Evolutionary conservation across 2,113 vertebrate species (phyloP), one percentile per base, ranked within the genome.

Genomic region (Thymallus thymallus): DNA sequence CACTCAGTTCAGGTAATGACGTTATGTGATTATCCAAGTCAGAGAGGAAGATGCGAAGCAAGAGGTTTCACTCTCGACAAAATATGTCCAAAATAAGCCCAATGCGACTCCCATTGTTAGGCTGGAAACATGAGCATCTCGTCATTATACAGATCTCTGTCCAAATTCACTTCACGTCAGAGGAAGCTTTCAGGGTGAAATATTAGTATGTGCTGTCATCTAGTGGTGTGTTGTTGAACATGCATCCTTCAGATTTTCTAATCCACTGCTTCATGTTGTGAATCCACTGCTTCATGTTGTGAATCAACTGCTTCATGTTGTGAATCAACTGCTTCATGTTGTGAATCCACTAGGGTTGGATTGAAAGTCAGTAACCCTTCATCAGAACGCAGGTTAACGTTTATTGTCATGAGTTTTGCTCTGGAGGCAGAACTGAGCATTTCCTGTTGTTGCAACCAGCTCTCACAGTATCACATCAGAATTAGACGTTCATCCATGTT

Each of bases 201-300:
- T 0, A 7, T 70, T 68, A 73, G 66, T 86, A 85, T 85, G 29
- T 88, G 85, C 70, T 63, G 67, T 69, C 88, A 90, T 87, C 89
- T 91, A 80, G 87, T 81, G 90, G 78, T 2, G 0, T 2, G 4
- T 1, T 9, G 4, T 51, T 35, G 76, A 22, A 85, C 87, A n/a
- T 80, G 76, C 88, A 84, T 0, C 0, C 0, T 14, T 60, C 5
- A 18, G 4, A 41, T 41, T 41, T 18, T 51, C 48, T 18, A 41
- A 20, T 55, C 20, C 51, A 18, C 3, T 14, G 41, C 32, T 22
- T 20, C 14, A 26, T 14, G 20, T 51, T 55, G 51, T n/a, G n/a
- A 41, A 20, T 55, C 20, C 51, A 18, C 3, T 14, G 41, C 32
- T 22, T 20, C 14, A 26, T 14, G 20, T 51, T n/a, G n/a, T n/a